phyloP scores from a whole-genome alignment of 2,113 vertebrate genomes.

The Ploceus nigricollis region DNA sequence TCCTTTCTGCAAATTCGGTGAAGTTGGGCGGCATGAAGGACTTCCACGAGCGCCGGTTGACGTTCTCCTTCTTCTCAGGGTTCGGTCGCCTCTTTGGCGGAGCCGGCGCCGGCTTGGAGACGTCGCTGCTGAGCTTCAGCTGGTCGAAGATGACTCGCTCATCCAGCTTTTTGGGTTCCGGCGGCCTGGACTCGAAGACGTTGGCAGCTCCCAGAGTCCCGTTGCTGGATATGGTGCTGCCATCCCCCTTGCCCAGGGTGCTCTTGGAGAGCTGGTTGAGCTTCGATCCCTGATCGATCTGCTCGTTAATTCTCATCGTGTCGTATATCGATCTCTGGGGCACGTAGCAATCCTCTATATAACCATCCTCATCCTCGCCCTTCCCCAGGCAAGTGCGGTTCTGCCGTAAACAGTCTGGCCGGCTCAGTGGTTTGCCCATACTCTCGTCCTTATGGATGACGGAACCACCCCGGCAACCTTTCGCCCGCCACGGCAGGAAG shows the following conservation, averaged over 20 bases:
- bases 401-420: constrained; percentile 96
- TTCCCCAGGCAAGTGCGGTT: constrained; percentile 94
- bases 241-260: constrained; percentile 85
- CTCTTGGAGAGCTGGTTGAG: constrained; percentile 91
- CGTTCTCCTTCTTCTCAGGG: constrained; percentile 86
- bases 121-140: constrained; percentile 90
- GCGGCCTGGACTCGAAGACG: constrained; percentile 80
- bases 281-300: constrained; percentile 96
- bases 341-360: constrained; percentile 98
- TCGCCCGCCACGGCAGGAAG: background rate
- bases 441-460: constrained; percentile 59
- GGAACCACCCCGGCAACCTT: constrained; percentile 15
- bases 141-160: constrained; percentile 97
- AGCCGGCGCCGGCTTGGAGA: constrained; percentile 79
- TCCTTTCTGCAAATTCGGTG: constrained; percentile 91
- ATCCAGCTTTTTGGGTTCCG: constrained; percentile 83
- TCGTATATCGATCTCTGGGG: constrained; percentile 98
- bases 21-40: constrained; percentile 95
- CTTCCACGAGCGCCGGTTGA: constrained; percentile 95
- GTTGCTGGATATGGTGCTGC: constrained; percentile 93
- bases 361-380: constrained; percentile 94
- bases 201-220: constrained; percentile 86
- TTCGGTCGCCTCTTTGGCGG: constrained; percentile 86
- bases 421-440: constrained; percentile 98
- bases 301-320: constrained; percentile 98